Evolutionary conservation across 2,113 vertebrate species (phyloP), one percentile per base, ranked within the genome.

Genomic region (Cranoglanis bouderius): DNA sequence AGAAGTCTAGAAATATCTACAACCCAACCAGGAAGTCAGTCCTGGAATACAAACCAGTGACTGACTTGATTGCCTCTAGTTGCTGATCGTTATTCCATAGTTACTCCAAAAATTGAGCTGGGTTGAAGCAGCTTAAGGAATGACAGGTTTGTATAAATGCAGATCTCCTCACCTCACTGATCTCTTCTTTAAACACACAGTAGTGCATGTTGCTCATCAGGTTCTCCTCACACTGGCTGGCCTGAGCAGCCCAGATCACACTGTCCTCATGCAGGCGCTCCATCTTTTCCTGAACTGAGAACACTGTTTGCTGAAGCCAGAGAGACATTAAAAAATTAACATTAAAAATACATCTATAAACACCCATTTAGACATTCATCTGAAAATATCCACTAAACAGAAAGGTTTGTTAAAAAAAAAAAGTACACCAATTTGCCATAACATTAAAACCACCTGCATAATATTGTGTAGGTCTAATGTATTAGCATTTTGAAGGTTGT

Each of bases 211-310:
- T 93, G 61, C 51, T 85, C 78, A 92, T 92, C 86, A 96, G 89
- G 57, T 92, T 91, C 90, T 88, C 92, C 83, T 96, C 94, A 0
- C 89, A 91, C 6, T 92, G 95, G 29, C 93, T 77, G 0, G 94
- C 93, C 85, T 94, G 93, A 65, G 89, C 86, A 14, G 63, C 90
- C 96, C 96, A 97, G 74, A 26, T 92, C 81, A 87, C 49, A n/a
- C 90, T 92, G 7, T 95, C 94, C 57, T n/a, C 90, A 74, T 96
- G 94, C 21, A 97, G 92, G 43, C 51, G 83, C 65, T 95, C 93
- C 85, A 97, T 92, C 88, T 96, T 96, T 88, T 94, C 94, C 88
- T 96, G 95, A 84, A 95, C 94, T 67, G 96, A 96, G 93, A 96
- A 70, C 70, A 94, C 95, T 87, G 84, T 93, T 91, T 92, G 94